A percentile compares a stretch with the other conserved stretches of the same genome.
Evolutionary conservation across 2,888 invertebrate species (phyloP).

Genomic region (Cotesia congregata): DNA sequence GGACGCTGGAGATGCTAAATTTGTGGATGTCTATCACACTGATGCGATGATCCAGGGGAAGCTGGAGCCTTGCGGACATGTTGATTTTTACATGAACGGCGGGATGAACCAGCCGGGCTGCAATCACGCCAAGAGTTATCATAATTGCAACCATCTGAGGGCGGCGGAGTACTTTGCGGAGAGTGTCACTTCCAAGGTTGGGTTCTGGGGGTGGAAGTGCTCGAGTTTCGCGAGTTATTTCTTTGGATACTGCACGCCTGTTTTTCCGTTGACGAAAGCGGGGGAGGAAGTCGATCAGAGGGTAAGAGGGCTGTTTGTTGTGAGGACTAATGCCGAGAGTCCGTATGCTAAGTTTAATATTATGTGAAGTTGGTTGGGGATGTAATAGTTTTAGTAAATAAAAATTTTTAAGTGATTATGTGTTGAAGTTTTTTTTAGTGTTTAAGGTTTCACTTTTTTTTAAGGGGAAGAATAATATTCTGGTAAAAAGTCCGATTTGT

Average conservation of each 20-base stretch:
- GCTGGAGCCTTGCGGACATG: conserved; percentile 77
- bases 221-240: conserved; percentile 47
- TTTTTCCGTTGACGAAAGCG: neutral
- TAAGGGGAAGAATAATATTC: no score
- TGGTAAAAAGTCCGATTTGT: no score
- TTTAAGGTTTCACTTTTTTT: no score
- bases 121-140: conserved; percentile 59
- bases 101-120: conserved; percentile 80
- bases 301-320: neutral
- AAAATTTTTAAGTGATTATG: neutral
- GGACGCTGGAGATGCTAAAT: conserved; percentile 76
- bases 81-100: conserved; percentile 82
- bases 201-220: conserved; percentile 80
- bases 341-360: neutral
- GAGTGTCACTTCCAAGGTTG: conserved; percentile 75
- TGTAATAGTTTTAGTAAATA: neutral
- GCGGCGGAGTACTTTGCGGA: conserved; percentile 78
- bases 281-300: neutral
- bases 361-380: neutral
- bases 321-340: neutral
- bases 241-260: neutral
- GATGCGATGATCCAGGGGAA: conserved; percentile 80
- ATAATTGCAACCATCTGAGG: conserved; percentile 76
- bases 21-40: conserved; percentile 81
- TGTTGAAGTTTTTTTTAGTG: neutral